Evolutionary conservation across 2,888 invertebrate genomes (phyloP).

Genomic region (Serrognathus titanus): DNA sequence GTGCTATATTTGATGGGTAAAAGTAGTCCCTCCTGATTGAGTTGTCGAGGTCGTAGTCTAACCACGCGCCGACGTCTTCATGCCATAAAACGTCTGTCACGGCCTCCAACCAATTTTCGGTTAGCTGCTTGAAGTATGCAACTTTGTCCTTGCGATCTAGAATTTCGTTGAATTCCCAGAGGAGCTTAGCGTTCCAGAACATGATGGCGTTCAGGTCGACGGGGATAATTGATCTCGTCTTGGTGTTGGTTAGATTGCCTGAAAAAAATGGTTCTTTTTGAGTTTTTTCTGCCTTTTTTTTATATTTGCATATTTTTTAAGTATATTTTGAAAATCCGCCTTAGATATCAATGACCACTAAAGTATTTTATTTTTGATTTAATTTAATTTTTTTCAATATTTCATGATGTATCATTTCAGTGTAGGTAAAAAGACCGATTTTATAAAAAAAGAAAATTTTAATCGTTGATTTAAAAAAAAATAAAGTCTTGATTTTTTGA

Average conservation of each 20-base stretch:
- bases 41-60: conserved; percentile 77
- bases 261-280: conserved; percentile 23
- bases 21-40: conserved; percentile 67
- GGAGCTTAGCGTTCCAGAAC: conserved; percentile 76
- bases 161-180: conserved; percentile 64
- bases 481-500: too few relatives aligned
- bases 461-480: too few relatives aligned
- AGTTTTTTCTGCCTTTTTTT: too few relatives aligned
- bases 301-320: not conserved
- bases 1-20: conserved; percentile 76
- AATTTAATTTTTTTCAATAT: too few relatives aligned
- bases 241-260: conserved; percentile 70
- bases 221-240: conserved; percentile 79
- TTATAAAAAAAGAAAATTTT: too few relatives aligned
- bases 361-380: too few relatives aligned
- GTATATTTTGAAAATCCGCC: not conserved
- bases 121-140: conserved; percentile 59
- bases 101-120: conserved; percentile 62
- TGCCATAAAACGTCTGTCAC: conserved; percentile 78
- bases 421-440: too few relatives aligned
- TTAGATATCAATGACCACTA: too few relatives aligned
- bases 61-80: conserved; percentile 79
- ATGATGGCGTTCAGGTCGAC: conserved; percentile 91
- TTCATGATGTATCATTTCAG: too few relatives aligned
- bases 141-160: conserved; percentile 60